Percentiles rank a stretch among this genome's conserved stretches.
Conservation (phyloP, 2,113 vertebrate genomes). For the Colaptes auratus region DNA sequence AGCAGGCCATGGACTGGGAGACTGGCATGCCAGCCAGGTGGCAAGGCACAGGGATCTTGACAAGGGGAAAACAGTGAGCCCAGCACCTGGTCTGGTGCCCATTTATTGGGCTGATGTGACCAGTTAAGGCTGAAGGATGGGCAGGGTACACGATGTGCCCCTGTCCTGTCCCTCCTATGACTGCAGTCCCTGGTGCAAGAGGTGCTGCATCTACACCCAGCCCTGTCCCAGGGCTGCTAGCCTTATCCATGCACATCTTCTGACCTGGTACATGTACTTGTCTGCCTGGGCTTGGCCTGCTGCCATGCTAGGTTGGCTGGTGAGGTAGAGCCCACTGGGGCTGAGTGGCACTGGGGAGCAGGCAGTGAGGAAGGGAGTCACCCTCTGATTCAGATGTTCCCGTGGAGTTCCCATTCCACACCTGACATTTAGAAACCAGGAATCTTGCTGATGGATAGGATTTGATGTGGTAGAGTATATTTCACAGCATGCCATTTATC, state of each 20-base stretch:
- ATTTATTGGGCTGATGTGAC: neutral
- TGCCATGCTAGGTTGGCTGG: rapidly evolving
- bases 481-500: slow-evolving; percentile 63
- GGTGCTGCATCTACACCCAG: neutral
- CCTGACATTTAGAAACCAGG: slow-evolving; percentile 48
- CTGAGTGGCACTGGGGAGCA: neutral
- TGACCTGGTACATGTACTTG: rapidly evolving
- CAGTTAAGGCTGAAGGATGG: neutral
- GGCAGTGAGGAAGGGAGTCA: neutral
- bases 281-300: rapidly evolving
- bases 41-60: neutral
- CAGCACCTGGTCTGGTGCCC: neutral
- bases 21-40: rapidly evolving
- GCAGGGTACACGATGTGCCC: rapidly evolving
- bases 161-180: neutral
- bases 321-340: neutral
- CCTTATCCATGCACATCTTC: rapidly evolving
- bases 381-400: slow-evolving; percentile 13
- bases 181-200: neutral
- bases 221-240: neutral
- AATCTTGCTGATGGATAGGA: slow-evolving; percentile 65
- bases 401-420: neutral
- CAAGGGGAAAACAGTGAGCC: neutral
- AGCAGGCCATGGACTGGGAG: neutral
- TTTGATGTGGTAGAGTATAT: slow-evolving; percentile 56